Evolutionary conservation across 2,797 vertebrate species (phyloP).

Genomic region (Ibycter americanus): DNA sequence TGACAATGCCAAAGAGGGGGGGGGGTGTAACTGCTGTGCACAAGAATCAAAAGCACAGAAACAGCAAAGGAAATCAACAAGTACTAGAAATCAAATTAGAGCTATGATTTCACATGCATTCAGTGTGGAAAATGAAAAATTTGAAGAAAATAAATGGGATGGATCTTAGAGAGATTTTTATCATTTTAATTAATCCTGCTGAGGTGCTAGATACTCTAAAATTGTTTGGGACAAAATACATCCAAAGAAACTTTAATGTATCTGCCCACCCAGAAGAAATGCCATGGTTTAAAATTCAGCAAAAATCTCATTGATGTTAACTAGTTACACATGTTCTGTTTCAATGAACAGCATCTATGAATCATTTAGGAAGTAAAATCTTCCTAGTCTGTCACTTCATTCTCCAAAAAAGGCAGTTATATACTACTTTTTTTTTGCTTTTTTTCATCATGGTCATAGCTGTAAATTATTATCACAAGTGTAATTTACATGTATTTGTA

Average conservation of each 20-base stretch:
- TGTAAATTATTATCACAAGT: not conserved
- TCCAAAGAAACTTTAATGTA: not conserved
- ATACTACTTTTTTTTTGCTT: not conserved
- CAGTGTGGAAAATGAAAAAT: not conserved
- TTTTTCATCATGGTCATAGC: not conserved
- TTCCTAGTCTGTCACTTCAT: not conserved
- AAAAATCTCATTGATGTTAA: not conserved
- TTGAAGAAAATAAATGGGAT: not conserved
- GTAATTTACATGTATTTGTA: not conserved
- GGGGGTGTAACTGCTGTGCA: not conserved
- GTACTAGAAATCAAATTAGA: not conserved
- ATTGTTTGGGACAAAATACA: not conserved
- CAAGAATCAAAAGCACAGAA: not conserved
- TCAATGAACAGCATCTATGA: not conserved
- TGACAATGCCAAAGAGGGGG: not conserved
- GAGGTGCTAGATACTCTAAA: not conserved
- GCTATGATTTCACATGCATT: not conserved
- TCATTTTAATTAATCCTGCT: not conserved
- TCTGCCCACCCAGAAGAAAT: not conserved
- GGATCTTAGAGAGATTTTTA: not conserved
- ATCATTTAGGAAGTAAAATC: not conserved
- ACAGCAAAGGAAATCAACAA: not conserved
- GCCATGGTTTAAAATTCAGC: not conserved
- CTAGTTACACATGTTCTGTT: not conserved
- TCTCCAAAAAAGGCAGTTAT: not conserved